phyloP scores from a whole-genome alignment of 1,140 invertebrate species.

The Drosophila grimshawi region DNA sequence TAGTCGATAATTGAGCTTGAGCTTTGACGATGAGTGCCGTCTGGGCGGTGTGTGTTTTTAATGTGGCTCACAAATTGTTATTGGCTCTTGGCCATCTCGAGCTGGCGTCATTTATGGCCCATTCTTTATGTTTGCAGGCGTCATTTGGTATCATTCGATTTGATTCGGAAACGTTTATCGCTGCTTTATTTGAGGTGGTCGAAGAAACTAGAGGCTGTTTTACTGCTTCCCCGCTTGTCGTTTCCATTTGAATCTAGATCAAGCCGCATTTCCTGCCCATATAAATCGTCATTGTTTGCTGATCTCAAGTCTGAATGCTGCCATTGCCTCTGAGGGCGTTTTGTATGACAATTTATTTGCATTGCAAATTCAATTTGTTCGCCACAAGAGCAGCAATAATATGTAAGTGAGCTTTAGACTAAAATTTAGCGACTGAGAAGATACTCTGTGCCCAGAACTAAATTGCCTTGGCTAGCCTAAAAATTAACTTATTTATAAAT shows the following conservation, averaged over 20 bases:
- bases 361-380: constrained; percentile 67
- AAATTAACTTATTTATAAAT: too few relatives aligned
- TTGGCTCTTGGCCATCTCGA: constrained; percentile 10
- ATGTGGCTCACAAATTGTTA: constrained; percentile 43
- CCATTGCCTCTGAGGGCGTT: constrained; percentile 51
- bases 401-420: not conserved
- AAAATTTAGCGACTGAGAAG: not conserved
- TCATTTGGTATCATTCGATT: constrained; percentile 45
- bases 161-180: constrained; percentile 32
- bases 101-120: constrained; percentile 57
- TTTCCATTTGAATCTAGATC: constrained; percentile 42
- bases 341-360: constrained; percentile 74
- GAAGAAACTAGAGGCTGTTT: not conserved
- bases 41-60: not conserved
- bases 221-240: not conserved
- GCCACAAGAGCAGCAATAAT: constrained; percentile 15
- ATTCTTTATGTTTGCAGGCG: constrained; percentile 36
- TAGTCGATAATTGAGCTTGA: constrained; percentile 32
- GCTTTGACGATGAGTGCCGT: constrained; percentile 2
- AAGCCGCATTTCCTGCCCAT: constrained; percentile 45
- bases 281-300: constrained; percentile 48
- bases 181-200: constrained; percentile 22
- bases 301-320: constrained; percentile 26
- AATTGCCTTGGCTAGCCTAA: too few relatives aligned
- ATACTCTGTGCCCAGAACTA: not conserved